Conservation (phyloP, 2,888 invertebrate species). For the Antheraea yamamai region DNA sequence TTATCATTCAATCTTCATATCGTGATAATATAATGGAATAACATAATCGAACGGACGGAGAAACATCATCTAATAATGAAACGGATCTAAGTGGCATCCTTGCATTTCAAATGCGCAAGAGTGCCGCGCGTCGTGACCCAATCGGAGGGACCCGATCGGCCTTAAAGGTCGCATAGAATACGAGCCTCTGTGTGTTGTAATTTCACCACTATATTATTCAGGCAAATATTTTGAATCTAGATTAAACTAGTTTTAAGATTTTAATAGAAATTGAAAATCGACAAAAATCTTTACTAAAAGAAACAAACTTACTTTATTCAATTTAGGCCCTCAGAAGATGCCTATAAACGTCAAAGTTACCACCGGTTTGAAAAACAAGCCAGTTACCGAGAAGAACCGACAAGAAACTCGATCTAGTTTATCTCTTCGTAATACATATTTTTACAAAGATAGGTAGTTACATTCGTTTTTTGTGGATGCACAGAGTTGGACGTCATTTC, state of each 20-base stretch:
- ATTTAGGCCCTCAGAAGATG: too few species aligned
- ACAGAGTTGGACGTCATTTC: too few species aligned
- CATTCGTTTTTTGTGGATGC: too few species aligned
- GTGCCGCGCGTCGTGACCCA: conserved; percentile 48
- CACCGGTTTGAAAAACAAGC: too few species aligned
- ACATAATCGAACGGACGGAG: neutral
- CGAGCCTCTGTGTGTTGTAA: conserved; percentile 25
- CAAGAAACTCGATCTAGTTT: too few species aligned
- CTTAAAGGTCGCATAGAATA: conserved; percentile 56
- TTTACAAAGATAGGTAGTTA: too few species aligned
- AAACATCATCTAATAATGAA: conserved; percentile 8
- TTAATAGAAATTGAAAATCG: neutral
- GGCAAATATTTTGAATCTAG: neutral
- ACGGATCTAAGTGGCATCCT: conserved; percentile 17
- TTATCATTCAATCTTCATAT: conserved; percentile 7
- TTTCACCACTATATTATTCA: conserved; percentile 7
- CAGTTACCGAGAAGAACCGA: too few species aligned
- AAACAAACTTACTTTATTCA: too few species aligned
- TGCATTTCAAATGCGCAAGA: conserved; percentile 29
- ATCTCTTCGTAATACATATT: too few species aligned
- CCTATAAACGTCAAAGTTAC: too few species aligned
- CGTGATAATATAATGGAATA: conserved; percentile 7
- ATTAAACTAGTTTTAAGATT: neutral
- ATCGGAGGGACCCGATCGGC: conserved; percentile 52
- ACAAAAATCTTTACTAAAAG: neutral